These are phyloP conservation scores for Sebastes nivosus DNA, from an alignment of 2,797 vertebrate genomes.

Conservation along the genomic window DNA sequence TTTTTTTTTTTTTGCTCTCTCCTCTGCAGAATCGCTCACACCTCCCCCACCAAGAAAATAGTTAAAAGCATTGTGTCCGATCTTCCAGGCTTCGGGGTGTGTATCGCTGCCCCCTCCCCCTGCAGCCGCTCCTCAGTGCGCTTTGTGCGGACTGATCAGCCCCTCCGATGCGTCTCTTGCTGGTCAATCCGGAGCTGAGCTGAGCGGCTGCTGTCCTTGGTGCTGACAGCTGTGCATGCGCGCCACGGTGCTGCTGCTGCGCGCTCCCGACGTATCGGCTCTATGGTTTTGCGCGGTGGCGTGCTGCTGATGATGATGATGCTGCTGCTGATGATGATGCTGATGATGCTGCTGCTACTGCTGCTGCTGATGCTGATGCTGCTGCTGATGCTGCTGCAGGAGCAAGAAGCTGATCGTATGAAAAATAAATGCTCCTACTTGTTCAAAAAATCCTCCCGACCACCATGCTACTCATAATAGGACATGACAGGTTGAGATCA, in stretches of 20 bases:
- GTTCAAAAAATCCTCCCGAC: slow-evolving; percentile 7
- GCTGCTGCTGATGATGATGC: slow-evolving; percentile 30
- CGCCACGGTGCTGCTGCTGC: slow-evolving; percentile 63
- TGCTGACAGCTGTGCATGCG: slow-evolving; percentile 86
- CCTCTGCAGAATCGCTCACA: slow-evolving; percentile 22
- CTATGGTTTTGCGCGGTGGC: slow-evolving; percentile 68
- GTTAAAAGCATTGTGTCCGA: slow-evolving; percentile 7
- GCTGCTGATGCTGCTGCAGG: slow-evolving; percentile 33
- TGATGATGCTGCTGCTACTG: slow-evolving; percentile 37
- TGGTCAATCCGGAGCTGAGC: slow-evolving; percentile 43
- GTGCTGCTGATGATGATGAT: slow-evolving; percentile 32
- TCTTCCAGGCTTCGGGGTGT: slow-evolving; percentile 4
- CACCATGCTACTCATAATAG: background rate
- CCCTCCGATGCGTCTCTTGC: slow-evolving; percentile 40
- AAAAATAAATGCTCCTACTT: slow-evolving; percentile 38
- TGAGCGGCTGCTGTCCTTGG: slow-evolving; percentile 84
- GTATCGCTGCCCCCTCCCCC: slow-evolving; percentile 3
- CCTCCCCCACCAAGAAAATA: background rate
- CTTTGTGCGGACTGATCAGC: slow-evolving; percentile 41
- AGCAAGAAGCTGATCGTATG: slow-evolving; percentile 36
- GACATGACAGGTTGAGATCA: background rate
- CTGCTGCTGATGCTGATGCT: slow-evolving; percentile 25
- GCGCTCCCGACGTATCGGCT: slow-evolving; percentile 73
- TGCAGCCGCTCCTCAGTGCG: slow-evolving; percentile 28
- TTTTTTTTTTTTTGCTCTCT: background rate